Base-by-base conservation (phyloP, 2,797 vertebrate genomes). In the Caiman crocodilus region DNA sequence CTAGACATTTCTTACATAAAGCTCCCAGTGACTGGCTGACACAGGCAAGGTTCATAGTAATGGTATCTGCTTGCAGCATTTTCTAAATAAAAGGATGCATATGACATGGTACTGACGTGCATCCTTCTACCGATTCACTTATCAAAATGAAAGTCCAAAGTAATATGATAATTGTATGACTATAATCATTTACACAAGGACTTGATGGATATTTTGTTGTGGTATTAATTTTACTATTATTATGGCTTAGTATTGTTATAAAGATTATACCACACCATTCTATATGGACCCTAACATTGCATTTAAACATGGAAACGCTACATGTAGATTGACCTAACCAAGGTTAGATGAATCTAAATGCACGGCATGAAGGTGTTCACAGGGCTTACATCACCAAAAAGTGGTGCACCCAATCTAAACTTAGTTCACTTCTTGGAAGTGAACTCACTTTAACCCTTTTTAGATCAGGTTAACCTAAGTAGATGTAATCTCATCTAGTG, bases 121-220 rank as follows among this genome's bases (percentile, higher is more conserved):
- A 2, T 59, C 6, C n/a, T 79, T 42, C 12, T 26, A 25, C 35
- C 57, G 17, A 78, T 7, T 79, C 0, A 1, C 59, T 18, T 15
- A 77, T 77, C 13, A 90, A 23, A 1, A 56, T 82, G 30, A 80
- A 4, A 20, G 3, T 13, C 69, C 5, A 4, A n/a, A n/a, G 23
- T 28, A 16, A 4, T 10, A 12, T 2, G 3, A 69, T 4, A 50
- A 12, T 42, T 73, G 42, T 11, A 50, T 50, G 25, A 4, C 57
- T 55, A 89, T 76, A 3, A 86, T 76, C 16, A 32, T 16, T 6
- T 64, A 61, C 55, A 9, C 21, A 14, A 73, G 10, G n/a, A 76
- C 26, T 63, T 84, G 26, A 20, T 3, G 42, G 42, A 50, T 50
- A 50, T 50, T 50, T 50, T 10, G 42, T 50, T 50, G 42, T 50